These are phyloP conservation scores for human (Homo sapiens) DNA, from an alignment of 2,113 vertebrate genomes.

Conservation along the genomic window GRCh38 chr9:1670001-1670500, in stretches of 20 bases:
- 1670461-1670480: not conserved
- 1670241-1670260: conserved; percentile 63
- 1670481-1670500: conserved; percentile 1
- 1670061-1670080: not conserved
- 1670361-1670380: conserved; percentile 39
- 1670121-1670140: conserved; percentile 25
- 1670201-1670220: conserved; percentile 48
- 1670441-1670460: conserved; percentile 53
- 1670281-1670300: conserved; percentile 55
- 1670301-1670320: conserved; percentile 54
- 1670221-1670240: conserved; percentile 65
- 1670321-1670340: conserved; percentile 60
- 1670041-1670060: conserved; percentile 20
- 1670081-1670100: conserved; percentile 52
- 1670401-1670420: not conserved
- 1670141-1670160: conserved; percentile 48
- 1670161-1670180: conserved; percentile 58
- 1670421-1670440: conserved; percentile 51
- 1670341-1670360: conserved; percentile 56
- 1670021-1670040: not conserved
- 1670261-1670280: conserved; percentile 56
- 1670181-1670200: conserved; percentile 56
- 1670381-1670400: conserved; percentile 45
- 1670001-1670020: not conserved
- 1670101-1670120: conserved; percentile 47